Conservation (phyloP, 2,888 invertebrate species). For the Perdita meconis region DNA sequence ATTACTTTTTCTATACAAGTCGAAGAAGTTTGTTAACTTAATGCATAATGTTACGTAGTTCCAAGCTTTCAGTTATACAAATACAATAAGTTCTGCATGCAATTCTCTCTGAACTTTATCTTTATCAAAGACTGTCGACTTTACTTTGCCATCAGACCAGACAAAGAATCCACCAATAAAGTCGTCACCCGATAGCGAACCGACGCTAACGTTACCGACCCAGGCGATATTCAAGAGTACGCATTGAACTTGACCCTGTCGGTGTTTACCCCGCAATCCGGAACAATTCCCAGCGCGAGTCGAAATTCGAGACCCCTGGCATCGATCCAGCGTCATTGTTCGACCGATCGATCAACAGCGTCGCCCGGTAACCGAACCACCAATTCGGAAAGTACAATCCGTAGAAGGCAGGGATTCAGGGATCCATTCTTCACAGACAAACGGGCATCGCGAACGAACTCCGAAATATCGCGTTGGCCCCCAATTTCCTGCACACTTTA, state of each 20-base stretch:
- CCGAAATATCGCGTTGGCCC: constrained; percentile 66
- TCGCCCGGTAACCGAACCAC: constrained; percentile 54
- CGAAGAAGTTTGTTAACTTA: too few relatives aligned
- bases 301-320: constrained; percentile 38
- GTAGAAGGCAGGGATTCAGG: constrained; percentile 54
- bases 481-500: constrained; percentile 36
- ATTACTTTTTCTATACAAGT: too few relatives aligned
- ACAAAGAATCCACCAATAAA: background rate
- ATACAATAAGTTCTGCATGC: too few relatives aligned
- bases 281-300: constrained; percentile 11
- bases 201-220: background rate
- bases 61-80: too few relatives aligned
- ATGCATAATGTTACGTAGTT: too few relatives aligned
- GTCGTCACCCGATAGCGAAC: background rate
- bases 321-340: constrained; percentile 60
- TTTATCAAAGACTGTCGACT: too few relatives aligned
- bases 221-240: background rate
- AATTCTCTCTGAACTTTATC: too few relatives aligned
- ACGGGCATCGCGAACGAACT: constrained; percentile 65
- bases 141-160: background rate
- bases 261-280: constrained; percentile 4
- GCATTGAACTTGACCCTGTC: background rate
- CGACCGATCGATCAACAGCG: constrained; percentile 48
- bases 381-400: constrained; percentile 68
- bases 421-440: constrained; percentile 68